Base-by-base conservation (phyloP, 1,140 invertebrate species). In the Lucilia cuprina region DNA sequence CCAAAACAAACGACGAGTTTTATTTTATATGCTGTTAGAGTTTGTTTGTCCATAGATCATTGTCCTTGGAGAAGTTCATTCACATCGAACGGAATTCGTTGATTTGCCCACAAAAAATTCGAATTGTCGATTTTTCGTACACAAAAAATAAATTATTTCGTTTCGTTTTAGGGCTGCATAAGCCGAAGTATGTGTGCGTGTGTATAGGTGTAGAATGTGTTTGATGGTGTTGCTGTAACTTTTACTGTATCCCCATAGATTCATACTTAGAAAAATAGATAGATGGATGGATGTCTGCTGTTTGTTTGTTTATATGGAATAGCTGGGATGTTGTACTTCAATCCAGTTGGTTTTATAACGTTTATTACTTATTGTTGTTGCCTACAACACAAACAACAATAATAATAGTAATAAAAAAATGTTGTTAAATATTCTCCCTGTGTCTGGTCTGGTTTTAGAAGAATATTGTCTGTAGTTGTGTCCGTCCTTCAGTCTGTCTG, bases 1-100 rank as follows among this genome's bases (percentile, higher is more conserved):
- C 25, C 25, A 30, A 30, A 30, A 60, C 55, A 60, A n/a, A n/a
- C 14, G n/a, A 70, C 74, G 41, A 41, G 41, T 80, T 5, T 47
- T 47, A 5, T 80, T 5, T 47, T 25, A 47, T 41, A 17, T 49
- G 19, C 77, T 80, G 41, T 19, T 21, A 12, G 77, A 14, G 34
- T 2, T 78, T 41, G 75, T 50, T 77, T 35, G 74, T 77, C 41
- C 77, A 80, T 80, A 21, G 77, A 80, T 80, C 77, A 80, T 80
- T 80, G 77, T 80, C 77, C 77, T 80, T 80, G 77, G 77, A 21
- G 21, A 80, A 50, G 77, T 80, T 80, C 77, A 80, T 80, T 80
- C 77, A 80, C 77, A 49, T 50, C 25, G 21, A 80, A 80, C 47
- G 77, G 77, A 80, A 80, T 80, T 80, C 47, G 77, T 49, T 80